Base-by-base conservation (phyloP, 2,113 vertebrate species). In the mouse (Mus musculus) region DNA sequence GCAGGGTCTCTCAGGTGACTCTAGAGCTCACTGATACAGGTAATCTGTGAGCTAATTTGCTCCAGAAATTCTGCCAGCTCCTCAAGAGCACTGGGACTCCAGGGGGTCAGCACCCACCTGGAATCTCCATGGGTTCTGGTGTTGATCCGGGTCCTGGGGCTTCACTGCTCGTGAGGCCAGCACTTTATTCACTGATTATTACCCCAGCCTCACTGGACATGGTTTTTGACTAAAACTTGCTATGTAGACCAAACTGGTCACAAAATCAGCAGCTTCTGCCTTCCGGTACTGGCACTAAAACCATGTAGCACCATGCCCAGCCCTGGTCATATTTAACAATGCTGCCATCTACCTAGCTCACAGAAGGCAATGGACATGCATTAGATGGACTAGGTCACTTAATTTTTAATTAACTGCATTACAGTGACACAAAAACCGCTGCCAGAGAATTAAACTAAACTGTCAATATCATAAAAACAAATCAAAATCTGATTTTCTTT, bases 321-420 rank as follows among this genome's bases (percentile, higher is more conserved):
- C 20, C 76, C 30, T n/a, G 30, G 81, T 59, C 19, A 56, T 42
- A 56, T 85, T 46, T 93, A 93, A 52, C 80, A 90, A 52, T 91
- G 75, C 65, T n/a, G n/a, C n/a, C n/a, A n/a, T n/a, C n/a, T 87
- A 63, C 78, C 39, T 81, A 63, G 76, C 52, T 93, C 36, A 89
- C 1, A 90, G 76, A 24, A 95, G 90, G 63, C 76, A 95, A 33
- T 59, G 81, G 88, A 92, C 61, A 85, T 11, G 92, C 61, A 88
- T n/a, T 69, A 90, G 46, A 90, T 46, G 78, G 28, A 95, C 77
- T 1, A 94, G 56, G 80, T 78, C 24, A 59, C 78, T 97, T 95
- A 73, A 86, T 39, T 96, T 95, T 85, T 89, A 93, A 78, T 94
- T 39, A 87, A 93, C 88, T 80, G 61, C 65, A 91, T 82, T 78